Percentiles rank a stretch among this genome's conserved stretches.
Conservation (phyloP, 2,113 vertebrate genomes). For the Lepisosteus osseus region DNA sequence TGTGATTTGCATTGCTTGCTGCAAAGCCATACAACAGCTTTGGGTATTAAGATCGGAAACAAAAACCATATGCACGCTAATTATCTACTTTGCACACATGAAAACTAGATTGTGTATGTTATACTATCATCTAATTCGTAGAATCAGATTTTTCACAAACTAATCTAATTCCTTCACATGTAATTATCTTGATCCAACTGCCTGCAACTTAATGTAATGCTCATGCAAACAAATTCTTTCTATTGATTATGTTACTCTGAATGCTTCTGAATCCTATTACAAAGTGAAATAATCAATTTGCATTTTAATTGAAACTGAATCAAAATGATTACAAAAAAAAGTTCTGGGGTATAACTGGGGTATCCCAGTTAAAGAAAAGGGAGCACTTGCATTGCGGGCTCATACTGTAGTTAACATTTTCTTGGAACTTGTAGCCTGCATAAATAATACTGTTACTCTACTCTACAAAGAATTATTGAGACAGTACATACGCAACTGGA, state of each 20-base stretch:
- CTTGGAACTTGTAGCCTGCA: no score
- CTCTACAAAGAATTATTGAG: no score
- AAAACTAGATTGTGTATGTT: slow-evolving; percentile 58
- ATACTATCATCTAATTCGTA: slow-evolving; percentile 52
- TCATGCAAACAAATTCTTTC: slow-evolving; percentile 58
- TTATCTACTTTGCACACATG: slow-evolving; percentile 50
- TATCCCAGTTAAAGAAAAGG: slow-evolving; percentile 40
- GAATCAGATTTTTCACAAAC: slow-evolving; percentile 59
- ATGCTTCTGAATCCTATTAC: slow-evolving; percentile 43
- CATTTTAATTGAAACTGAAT: slow-evolving; percentile 63
- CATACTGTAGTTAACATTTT: no score
- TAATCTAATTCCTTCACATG: slow-evolving; percentile 69
- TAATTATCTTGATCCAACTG: slow-evolving; percentile 63
- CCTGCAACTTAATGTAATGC: slow-evolving; percentile 39
- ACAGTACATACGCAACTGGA: no score
- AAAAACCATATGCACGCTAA: slow-evolving; percentile 50
- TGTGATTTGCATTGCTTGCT: no score
- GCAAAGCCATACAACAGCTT: no score
- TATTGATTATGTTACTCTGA: slow-evolving; percentile 39
- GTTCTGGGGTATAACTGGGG: no score
- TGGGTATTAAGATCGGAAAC: no score
- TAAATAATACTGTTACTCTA: no score
- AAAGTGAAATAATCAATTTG: slow-evolving; percentile 71
- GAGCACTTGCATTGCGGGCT: no score
- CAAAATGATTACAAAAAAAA: slow-evolving; percentile 25